Conservation (phyloP, 1,140 invertebrate genomes). For the Diploscapter pachys region DNA sequence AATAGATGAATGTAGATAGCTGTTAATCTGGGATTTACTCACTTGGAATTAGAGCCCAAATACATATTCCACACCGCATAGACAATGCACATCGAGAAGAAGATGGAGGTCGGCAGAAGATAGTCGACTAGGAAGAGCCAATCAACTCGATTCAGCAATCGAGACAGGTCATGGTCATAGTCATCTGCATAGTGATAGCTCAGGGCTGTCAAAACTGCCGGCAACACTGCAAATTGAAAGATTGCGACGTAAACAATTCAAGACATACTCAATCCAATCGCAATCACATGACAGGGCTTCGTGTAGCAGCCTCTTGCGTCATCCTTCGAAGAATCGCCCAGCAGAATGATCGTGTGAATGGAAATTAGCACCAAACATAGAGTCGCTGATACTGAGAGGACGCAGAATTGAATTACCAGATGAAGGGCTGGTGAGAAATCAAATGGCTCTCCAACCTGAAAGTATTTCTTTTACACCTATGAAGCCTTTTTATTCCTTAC, state of each 20-base stretch:
- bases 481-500: slow-evolving; percentile 7
- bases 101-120: slow-evolving; percentile 24
- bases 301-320: slow-evolving; percentile 16
- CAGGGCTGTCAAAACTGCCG: slow-evolving; percentile 21
- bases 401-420: slow-evolving; percentile 29
- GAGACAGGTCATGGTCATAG: slow-evolving; percentile 13
- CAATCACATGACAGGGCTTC: slow-evolving; percentile 10
- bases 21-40: too few relatives aligned
- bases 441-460: slow-evolving; percentile 33
- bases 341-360: slow-evolving; percentile 13
- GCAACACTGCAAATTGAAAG: slow-evolving; percentile 19
- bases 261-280: slow-evolving; percentile 20
- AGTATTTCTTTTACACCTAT: not conserved
- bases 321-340: slow-evolving; percentile 12
- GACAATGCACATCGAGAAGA: slow-evolving; percentile 23
- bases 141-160: slow-evolving; percentile 14
- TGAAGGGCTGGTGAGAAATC: slow-evolving; percentile 17
- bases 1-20: not conserved
- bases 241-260: not conserved
- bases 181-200: slow-evolving; percentile 26
- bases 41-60: not conserved
- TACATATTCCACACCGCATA: slow-evolving; percentile 21
- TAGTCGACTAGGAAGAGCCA: slow-evolving; percentile 33
- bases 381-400: slow-evolving; percentile 22
- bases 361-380: slow-evolving; percentile 20